Base-by-base conservation (phyloP, 2,888 invertebrate genomes). In the Suillia variegata region DNA sequence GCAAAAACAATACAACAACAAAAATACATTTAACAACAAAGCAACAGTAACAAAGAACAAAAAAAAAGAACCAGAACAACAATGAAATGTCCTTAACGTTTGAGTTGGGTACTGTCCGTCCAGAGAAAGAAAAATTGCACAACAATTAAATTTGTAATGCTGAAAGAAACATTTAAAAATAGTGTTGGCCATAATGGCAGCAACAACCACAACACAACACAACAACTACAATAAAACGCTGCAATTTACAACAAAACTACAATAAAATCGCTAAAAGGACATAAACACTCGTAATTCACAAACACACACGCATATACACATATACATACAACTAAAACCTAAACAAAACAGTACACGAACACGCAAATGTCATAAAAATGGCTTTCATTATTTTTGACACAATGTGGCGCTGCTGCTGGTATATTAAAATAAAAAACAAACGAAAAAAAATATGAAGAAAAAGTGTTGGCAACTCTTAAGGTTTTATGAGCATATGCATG, bases 311-410 rank as follows among this genome's bases (percentile, higher is more conserved):
- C 45, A 18, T 38, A 13, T n/a, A 38, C 5, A 17, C 18, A 18
- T 20, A 13, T n/a, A n/a, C n/a, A n/a, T n/a, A n/a, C n/a, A n/a
- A n/a, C n/a, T n/a, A n/a, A n/a, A n/a, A n/a, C n/a, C n/a, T n/a
- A n/a, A n/a, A n/a, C n/a, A n/a, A n/a, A n/a, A n/a, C 20, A 20
- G 18, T 60, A 61, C 59, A 62, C 33, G 53, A 62, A 61, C 59
- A 58, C 61, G 55, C 61, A 60, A 61, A 61, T 62, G 61, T 62
- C 64, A 63, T 61, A 58, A 45, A 55, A 62, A 58, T 62, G 45
- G 34, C 58, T 58, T 54, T 56, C 55, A 59, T 61, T 61, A 59
- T 55, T 48, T 48, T 51, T 53, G 54, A 52, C 57, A 61, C 57
- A 63, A 58, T 52, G 31, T 38, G 56, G 49, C 56, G 49, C 6